Evolutionary conservation across 2,113 vertebrate species (phyloP).

Genomic region (Lamprotornis superbus): DNA sequence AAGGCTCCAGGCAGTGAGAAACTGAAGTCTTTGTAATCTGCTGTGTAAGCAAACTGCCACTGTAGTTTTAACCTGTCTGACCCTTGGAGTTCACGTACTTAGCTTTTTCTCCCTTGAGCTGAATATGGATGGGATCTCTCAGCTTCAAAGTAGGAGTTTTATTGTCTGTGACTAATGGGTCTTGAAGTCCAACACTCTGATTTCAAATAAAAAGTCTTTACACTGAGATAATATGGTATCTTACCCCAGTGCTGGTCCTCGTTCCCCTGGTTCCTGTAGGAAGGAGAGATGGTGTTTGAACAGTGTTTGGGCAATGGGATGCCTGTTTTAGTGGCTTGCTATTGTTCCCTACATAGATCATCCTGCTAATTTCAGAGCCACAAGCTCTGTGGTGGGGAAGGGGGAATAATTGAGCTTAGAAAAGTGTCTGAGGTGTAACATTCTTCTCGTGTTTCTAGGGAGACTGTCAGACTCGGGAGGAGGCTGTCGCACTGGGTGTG

Average conservation of each 20-base stretch:
- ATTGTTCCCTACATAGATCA: slow-evolving; percentile 12
- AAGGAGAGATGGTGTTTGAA: not conserved
- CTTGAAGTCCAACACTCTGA: not conserved
- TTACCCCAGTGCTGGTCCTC: not conserved
- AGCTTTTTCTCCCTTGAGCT: not conserved
- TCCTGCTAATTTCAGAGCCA: slow-evolving; percentile 20
- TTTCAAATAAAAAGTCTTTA: not conserved
- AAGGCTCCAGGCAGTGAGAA: not conserved
- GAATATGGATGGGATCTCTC: not conserved
- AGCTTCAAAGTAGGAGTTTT: not conserved
- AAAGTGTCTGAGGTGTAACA: slow-evolving; percentile 18
- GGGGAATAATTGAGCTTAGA: not conserved
- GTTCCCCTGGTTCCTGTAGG: not conserved
- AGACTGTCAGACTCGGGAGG: slow-evolving; percentile 92
- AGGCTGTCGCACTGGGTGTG: slow-evolving; percentile 92
- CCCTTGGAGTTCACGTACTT: not conserved
- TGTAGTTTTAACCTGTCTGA: not conserved
- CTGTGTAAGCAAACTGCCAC: not conserved
- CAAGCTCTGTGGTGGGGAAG: not conserved
- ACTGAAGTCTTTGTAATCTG: not conserved
- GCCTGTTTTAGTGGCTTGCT: slow-evolving; percentile 20
- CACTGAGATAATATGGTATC: not conserved
- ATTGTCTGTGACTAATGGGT: not conserved
- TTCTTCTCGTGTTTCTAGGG: slow-evolving; percentile 77
- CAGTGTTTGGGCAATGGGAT: not conserved